A percentile compares a stretch with the other conserved stretches of the same genome.
Evolutionary conservation across 2,797 vertebrate genomes (phyloP).

Genomic region (Acanthurus leucopareius): DNA sequence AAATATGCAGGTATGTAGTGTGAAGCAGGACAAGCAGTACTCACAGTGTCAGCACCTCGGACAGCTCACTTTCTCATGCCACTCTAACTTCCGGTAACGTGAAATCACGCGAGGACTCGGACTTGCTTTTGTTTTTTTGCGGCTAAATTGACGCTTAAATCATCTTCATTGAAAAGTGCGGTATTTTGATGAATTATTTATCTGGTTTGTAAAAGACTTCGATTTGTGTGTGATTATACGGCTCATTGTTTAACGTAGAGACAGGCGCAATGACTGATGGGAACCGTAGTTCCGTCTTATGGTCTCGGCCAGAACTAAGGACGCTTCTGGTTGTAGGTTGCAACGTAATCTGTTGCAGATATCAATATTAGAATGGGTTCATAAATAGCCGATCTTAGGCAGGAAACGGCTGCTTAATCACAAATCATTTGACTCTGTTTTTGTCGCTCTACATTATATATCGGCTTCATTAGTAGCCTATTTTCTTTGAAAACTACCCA

Average conservation of each 20-base stretch:
- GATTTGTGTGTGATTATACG: not conserved
- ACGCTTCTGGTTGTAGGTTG: not conserved
- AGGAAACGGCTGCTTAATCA: not conserved
- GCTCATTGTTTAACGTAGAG: slow-evolving; percentile 31
- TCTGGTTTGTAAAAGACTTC: not conserved
- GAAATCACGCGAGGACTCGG: slow-evolving; percentile 64
- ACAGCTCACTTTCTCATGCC: slow-evolving; percentile 65
- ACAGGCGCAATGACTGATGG: slow-evolving; percentile 42
- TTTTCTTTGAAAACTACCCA: no score
- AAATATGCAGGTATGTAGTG: not conserved
- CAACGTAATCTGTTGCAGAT: not conserved
- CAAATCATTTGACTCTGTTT: not conserved
- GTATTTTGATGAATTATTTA: not conserved
- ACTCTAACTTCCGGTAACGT: slow-evolving; percentile 64
- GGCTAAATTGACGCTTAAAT: not conserved
- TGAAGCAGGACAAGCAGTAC: slow-evolving; percentile 41
- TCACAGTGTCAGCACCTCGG: slow-evolving; percentile 80
- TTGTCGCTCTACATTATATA: no score
- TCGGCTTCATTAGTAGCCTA: no score
- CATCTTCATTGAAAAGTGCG: no score
- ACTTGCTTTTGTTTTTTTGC: not conserved
- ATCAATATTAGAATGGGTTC: not conserved
- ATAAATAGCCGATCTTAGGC: not conserved
- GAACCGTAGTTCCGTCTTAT: slow-evolving; percentile 55
- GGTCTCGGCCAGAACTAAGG: not conserved